phyloP scores from a whole-genome alignment of 1,140 invertebrate species.

The Trichogramma pretiosum region DNA sequence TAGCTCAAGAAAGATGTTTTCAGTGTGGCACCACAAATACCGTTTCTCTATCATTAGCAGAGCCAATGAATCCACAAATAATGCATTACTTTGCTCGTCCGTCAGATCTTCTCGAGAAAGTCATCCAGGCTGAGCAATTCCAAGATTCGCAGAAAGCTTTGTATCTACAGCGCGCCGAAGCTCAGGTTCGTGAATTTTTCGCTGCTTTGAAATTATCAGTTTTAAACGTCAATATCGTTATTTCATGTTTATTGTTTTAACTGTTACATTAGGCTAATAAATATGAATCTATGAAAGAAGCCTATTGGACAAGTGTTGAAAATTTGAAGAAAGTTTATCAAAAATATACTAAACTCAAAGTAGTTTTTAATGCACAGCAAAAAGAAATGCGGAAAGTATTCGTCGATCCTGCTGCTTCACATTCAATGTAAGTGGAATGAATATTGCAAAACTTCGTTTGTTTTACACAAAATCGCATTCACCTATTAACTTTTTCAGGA shows the following conservation, averaged over 20 bases:
- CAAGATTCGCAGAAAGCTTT: conserved; percentile 5
- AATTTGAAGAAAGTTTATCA: conserved; percentile 9
- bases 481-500: neutral
- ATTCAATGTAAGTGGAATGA: neutral
- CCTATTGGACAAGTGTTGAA: conserved; percentile 8
- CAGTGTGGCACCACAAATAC: conserved; percentile 1
- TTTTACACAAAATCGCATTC: neutral
- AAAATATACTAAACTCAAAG: conserved; percentile 9
- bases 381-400: neutral
- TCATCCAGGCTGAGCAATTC: conserved; percentile 7
- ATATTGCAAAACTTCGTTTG: neutral
- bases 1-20: conserved; percentile 7
- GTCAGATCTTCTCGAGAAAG: conserved; percentile 4
- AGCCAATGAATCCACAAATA: conserved; percentile 7
- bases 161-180: conserved; percentile 6
- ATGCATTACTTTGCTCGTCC: conserved; percentile 8
- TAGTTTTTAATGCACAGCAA: neutral
- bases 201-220: neutral
- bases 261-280: conserved; percentile 5
- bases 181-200: neutral
- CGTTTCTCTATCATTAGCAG: conserved; percentile 3
- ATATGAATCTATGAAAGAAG: conserved; percentile 9
- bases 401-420: neutral
- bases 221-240: neutral
- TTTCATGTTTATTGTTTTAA: neutral